phyloP scores from a whole-genome alignment of 2,888 invertebrate species.

The Dasysyrphus albostriatus region DNA sequence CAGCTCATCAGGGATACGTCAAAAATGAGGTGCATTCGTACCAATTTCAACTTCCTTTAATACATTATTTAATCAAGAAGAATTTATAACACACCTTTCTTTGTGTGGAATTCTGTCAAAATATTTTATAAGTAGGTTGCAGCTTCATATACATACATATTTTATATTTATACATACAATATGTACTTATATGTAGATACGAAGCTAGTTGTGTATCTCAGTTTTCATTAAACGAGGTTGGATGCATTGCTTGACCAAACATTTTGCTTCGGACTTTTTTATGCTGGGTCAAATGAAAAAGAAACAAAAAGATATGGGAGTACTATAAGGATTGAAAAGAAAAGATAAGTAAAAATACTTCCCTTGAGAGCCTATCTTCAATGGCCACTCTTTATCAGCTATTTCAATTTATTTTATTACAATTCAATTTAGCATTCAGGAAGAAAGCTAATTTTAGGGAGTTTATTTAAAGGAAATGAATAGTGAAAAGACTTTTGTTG shows the following conservation, averaged over 20 bases:
- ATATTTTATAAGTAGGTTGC: slow-evolving; percentile 45
- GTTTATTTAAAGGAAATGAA: too few species aligned
- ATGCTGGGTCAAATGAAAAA: background rate
- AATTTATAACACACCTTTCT: slow-evolving; percentile 6
- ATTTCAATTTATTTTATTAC: too few species aligned
- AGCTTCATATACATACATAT: too few species aligned
- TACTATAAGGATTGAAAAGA: background rate
- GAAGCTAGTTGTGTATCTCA: slow-evolving; percentile 24
- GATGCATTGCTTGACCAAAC: slow-evolving; percentile 15
- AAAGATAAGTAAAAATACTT: background rate
- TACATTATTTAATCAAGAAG: background rate
- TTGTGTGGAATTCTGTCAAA: slow-evolving; percentile 41
- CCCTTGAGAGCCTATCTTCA: too few species aligned
- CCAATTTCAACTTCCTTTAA: background rate
- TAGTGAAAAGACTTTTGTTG: too few species aligned
- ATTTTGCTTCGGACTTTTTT: background rate
- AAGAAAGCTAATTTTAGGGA: too few species aligned
- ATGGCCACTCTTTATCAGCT: too few species aligned
- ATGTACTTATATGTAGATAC: too few species aligned
- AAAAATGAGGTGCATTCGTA: background rate
- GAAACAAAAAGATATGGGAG: background rate
- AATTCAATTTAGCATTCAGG: too few species aligned
- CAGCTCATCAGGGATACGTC: slow-evolving; percentile 17
- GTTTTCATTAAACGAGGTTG: slow-evolving; percentile 45
- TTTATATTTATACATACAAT: too few species aligned